Evolutionary conservation across 2,113 vertebrate species (phyloP), one percentile per base, ranked within the genome.

Genomic region (Bufo bufo): DNA sequence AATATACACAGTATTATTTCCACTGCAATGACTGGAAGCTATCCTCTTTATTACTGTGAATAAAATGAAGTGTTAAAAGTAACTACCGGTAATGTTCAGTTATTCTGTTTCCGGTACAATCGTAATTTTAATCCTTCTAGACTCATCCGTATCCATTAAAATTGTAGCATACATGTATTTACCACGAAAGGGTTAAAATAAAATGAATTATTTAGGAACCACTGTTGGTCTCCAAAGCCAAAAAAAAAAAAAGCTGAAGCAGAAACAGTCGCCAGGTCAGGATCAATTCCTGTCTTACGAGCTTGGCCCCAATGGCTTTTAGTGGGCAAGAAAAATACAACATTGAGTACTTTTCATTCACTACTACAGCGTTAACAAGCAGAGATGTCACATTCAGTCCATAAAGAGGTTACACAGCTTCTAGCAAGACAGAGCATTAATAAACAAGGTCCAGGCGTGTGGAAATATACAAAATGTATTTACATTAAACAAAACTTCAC

Each of bases 361-460:
- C 74, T 11, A 50, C 43, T 69, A 82, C 11, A 65, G 7, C 33
- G 19, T 16, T 63, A 13, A 81, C 16, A 45, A 83, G 61, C 19
- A 66, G 17, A 66, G 69, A 69, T 69, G 49, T 69, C 47, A 50
- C 19, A 6, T 50, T 50, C 47, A 83, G 61, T 83, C 16, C 59
- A 82, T n/a, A 47, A 43, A 50, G n/a, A 65, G 59, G 80, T 82
- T 49, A 49, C 43, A 63, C 59, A 82, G 65, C 43, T 63, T 65
- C 59, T 47, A 65, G 19, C 17, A 50, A 43, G 54, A 58, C 10
- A 3, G 11, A 59, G 20, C n/a, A 33, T 56, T 56, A 56, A 52
- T 12, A 78, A 56, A 23, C 77, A 58, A 17, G 52, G 13, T 59
- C 11, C 12, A 43, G 54, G 3, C 4, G 4, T 43, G 54, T 54